These are phyloP conservation scores for Sorex maritimensis DNA, from an alignment of 2,797 vertebrate genomes.

Conservation along the genomic window DNA sequence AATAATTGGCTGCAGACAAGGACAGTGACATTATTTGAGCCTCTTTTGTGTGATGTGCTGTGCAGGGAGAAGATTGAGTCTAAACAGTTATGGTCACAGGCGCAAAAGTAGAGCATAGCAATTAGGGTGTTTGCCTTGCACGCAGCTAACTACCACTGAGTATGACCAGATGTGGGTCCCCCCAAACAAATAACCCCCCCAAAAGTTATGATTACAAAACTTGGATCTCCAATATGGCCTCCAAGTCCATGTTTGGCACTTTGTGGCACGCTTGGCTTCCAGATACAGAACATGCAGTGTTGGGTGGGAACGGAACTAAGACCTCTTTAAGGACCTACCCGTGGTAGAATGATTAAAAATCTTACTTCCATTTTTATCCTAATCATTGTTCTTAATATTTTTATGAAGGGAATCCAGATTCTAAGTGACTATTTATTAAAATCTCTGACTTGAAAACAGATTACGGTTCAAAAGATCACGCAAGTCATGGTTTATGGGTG, in stretches of 20 bases:
- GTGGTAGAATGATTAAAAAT: neutral
- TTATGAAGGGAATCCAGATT: neutral
- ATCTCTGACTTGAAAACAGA: too few relatives aligned
- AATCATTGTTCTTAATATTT: neutral
- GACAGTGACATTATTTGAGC: neutral
- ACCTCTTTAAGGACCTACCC: neutral
- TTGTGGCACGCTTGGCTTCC: neutral
- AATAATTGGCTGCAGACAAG: neutral
- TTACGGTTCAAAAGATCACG: too few relatives aligned
- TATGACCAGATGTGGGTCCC: too few relatives aligned
- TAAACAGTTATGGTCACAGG: neutral
- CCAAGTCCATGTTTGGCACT: neutral
- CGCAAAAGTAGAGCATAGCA: too few relatives aligned
- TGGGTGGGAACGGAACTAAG: neutral
- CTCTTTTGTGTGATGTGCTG: neutral
- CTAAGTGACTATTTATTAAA: too few relatives aligned
- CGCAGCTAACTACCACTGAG: too few relatives aligned
- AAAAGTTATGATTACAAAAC: neutral
- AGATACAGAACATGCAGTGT: neutral
- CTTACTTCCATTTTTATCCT: slow-evolving; percentile 1
- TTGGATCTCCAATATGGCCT: neutral
- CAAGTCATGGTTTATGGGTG: too few relatives aligned
- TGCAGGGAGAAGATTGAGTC: neutral
- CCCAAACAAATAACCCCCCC: too few relatives aligned
- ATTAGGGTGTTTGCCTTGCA: too few relatives aligned